A percentile compares a stretch with the other conserved stretches of the same genome.
Evolutionary conservation across 2,888 invertebrate genomes (phyloP).

Genomic region (Automeris io): DNA sequence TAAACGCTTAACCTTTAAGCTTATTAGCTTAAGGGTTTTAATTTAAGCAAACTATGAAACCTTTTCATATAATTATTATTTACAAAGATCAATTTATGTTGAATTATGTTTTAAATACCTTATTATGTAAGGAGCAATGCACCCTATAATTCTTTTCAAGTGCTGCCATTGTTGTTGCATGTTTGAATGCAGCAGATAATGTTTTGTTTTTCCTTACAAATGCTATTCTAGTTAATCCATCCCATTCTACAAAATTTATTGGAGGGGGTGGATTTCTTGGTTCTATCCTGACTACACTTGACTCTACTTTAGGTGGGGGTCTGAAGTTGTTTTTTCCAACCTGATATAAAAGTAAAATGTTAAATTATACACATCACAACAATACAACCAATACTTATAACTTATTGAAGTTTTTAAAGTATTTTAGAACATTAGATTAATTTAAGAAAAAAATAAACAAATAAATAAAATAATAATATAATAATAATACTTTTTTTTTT

Average conservation of each 20-base stretch:
- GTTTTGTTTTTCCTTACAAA: slow-evolving; percentile 99
- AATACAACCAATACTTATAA: no score
- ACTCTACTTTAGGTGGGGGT: slow-evolving; percentile 99
- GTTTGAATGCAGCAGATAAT: slow-evolving; percentile 91
- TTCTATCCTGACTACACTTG: slow-evolving; percentile 97
- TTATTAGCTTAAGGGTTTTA: no score
- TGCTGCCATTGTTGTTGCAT: slow-evolving; percentile 86
- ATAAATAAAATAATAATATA: no score
- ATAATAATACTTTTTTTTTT: no score
- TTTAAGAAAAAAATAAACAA: no score
- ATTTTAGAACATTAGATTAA: no score
- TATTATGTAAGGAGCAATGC: slow-evolving; percentile 91
- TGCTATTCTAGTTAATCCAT: slow-evolving; percentile 95
- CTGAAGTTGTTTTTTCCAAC: slow-evolving; percentile 99
- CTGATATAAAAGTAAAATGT: slow-evolving; percentile 45
- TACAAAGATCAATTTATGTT: no score
- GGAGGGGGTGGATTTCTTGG: slow-evolving; percentile 98
- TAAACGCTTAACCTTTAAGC: no score
- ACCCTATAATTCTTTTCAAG: slow-evolving; percentile 94
- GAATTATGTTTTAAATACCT: no score
- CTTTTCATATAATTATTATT: no score
- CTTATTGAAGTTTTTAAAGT: no score
- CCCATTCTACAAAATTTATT: slow-evolving; percentile 98
- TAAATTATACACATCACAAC: background rate
- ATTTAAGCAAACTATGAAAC: no score